These are phyloP conservation scores for Nephrotoma flavescens DNA, from an alignment of 2,888 invertebrate species.

Conservation along the genomic window DNA sequence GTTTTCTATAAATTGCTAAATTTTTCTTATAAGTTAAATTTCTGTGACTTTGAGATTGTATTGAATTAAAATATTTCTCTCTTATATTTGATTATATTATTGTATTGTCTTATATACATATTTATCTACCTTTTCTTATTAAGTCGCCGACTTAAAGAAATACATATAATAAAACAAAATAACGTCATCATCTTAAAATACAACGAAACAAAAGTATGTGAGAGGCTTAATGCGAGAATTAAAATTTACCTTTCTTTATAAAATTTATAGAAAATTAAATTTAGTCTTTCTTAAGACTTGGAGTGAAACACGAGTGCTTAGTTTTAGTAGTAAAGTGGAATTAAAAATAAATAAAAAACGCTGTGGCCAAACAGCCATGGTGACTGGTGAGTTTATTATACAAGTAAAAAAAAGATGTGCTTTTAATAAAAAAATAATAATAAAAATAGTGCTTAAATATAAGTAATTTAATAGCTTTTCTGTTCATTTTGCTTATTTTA, in stretches of 20 bases:
- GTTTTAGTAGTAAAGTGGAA: conserved; percentile 17
- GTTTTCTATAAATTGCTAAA: not conserved
- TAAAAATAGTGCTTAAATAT: not conserved
- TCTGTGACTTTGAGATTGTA: not conserved
- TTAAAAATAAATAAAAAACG: conserved; percentile 12
- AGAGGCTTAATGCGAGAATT: not conserved
- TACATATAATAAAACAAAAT: not conserved
- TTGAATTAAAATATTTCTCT: not conserved
- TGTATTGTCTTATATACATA: not conserved
- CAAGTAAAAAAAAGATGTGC: not conserved
- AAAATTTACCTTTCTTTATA: not conserved
- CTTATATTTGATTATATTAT: not conserved
- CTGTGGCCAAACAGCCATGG: conserved; percentile 30
- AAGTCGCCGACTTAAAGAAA: not conserved
- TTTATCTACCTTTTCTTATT: not conserved
- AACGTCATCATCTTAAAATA: not conserved
- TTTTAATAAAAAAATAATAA: not conserved
- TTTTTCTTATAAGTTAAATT: not conserved
- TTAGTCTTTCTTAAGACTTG: conserved; percentile 33
- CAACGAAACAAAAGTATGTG: not conserved
- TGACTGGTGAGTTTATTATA: conserved; percentile 23
- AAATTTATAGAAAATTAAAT: conserved; percentile 5
- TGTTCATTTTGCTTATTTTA: conserved; percentile 2
- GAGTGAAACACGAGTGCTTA: conserved; percentile 25
- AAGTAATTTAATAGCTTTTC: not conserved